These are phyloP conservation scores for Heterotis niloticus DNA, from an alignment of 2,113 vertebrate species.

Conservation along the genomic window DNA sequence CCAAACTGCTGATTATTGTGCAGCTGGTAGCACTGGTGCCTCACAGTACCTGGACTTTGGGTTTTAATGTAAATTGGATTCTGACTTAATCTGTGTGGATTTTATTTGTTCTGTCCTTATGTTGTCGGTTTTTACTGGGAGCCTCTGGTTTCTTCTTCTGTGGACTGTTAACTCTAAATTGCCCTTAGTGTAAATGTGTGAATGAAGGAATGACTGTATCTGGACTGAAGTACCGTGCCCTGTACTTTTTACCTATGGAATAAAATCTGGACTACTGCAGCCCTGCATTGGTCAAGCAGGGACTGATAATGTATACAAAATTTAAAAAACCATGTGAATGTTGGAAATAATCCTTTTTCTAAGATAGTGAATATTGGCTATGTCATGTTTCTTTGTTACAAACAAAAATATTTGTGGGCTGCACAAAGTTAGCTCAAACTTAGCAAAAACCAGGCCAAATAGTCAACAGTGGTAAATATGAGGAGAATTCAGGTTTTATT, in stretches of 20 bases:
- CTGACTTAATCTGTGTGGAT: not conserved
- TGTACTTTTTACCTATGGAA: not conserved
- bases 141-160: not conserved
- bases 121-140: not conserved
- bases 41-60: not conserved
- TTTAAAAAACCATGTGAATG: not conserved
- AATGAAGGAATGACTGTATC: slow-evolving; percentile 7
- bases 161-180: not conserved
- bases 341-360: too few species aligned
- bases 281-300: not conserved
- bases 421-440: not conserved
- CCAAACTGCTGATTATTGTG: too few species aligned
- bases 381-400: too few species aligned
- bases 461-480: too few species aligned
- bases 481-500: too few species aligned
- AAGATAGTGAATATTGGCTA: too few species aligned
- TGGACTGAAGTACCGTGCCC: slow-evolving; percentile 13
- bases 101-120: not conserved
- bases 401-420: too few species aligned
- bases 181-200: slow-evolving; percentile 1
- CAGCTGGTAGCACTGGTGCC: not conserved
- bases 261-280: too few species aligned
- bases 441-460: not conserved
- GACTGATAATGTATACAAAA: not conserved
- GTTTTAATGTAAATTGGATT: not conserved